A percentile compares a stretch with the other conserved stretches of the same genome.
phyloP scores from a whole-genome alignment of 2,888 invertebrate genomes.

The Sturmia bella region DNA sequence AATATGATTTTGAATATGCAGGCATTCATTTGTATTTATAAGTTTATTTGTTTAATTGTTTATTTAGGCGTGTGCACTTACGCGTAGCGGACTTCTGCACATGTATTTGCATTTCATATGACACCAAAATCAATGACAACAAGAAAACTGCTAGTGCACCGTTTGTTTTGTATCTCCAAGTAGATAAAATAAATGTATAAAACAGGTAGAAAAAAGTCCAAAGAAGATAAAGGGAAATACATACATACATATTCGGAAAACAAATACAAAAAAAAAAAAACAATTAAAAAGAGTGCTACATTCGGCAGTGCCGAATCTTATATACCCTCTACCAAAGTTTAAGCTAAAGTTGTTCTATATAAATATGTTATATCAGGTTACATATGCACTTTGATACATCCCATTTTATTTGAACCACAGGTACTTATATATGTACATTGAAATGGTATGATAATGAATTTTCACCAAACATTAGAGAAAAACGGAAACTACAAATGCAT shows the following conservation, averaged over 20 bases:
- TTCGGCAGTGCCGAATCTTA: too few species aligned
- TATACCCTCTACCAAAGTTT: too few species aligned
- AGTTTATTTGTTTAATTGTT: not conserved
- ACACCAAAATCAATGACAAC: constrained; percentile 60
- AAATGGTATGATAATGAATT: too few species aligned
- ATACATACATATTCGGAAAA: not conserved
- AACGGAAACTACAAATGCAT: too few species aligned
- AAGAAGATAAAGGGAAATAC: not conserved
- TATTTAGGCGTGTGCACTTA: not conserved
- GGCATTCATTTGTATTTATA: not conserved
- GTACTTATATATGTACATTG: too few species aligned
- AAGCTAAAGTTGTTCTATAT: too few species aligned
- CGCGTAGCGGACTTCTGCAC: constrained; percentile 7
- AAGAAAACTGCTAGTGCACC: constrained; percentile 42
- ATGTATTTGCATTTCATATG: constrained; percentile 39
- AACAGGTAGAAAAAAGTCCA: not conserved
- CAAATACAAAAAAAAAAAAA: constrained; percentile 4
- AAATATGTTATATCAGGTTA: too few species aligned
- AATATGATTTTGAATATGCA: not conserved
- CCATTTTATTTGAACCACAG: too few species aligned
- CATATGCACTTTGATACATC: too few species aligned
- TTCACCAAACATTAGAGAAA: too few species aligned
- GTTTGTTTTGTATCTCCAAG: constrained; percentile 20
- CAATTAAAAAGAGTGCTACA: not conserved
- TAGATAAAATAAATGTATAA: not conserved